A percentile compares a stretch with the other conserved stretches of the same genome.
phyloP scores from a whole-genome alignment of 2,888 invertebrate species.

The Drosophila demipolita region DNA sequence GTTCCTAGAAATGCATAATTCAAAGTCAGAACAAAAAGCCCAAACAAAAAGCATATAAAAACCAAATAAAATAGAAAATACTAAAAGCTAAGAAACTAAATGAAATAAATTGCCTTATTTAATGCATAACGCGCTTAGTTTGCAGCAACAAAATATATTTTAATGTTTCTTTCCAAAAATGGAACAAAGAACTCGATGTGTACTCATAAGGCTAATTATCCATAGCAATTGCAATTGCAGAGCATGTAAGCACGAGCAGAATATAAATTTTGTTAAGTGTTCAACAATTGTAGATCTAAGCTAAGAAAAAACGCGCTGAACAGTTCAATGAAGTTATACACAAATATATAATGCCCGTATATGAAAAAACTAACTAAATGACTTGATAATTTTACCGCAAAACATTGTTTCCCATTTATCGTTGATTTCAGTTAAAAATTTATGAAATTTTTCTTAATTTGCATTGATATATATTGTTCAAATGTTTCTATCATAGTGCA shows the following conservation, averaged over 20 bases:
- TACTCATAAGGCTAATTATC: slow-evolving; percentile 46
- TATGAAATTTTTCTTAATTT: slow-evolving; percentile 33
- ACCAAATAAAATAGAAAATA: slow-evolving; percentile 6
- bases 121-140: slow-evolving; percentile 73
- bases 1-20: slow-evolving; percentile 66
- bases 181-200: slow-evolving; percentile 44
- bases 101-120: slow-evolving; percentile 70
- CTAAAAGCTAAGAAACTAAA: slow-evolving; percentile 12
- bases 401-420: slow-evolving; percentile 3
- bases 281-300: slow-evolving; percentile 53
- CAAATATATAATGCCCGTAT: slow-evolving; percentile 39
- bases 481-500: slow-evolving; percentile 81
- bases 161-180: slow-evolving; percentile 35
- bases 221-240: slow-evolving; percentile 30
- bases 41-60: slow-evolving; percentile 12
- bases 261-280: slow-evolving; percentile 43
- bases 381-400: slow-evolving; percentile 15
- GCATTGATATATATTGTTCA: slow-evolving; percentile 62
- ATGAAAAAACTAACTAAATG: slow-evolving; percentile 30
- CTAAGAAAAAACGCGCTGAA: slow-evolving; percentile 45
- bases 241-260: slow-evolving; percentile 39
- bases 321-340: slow-evolving; percentile 55
- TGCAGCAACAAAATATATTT: slow-evolving; percentile 63
- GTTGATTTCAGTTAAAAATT: slow-evolving; percentile 27
- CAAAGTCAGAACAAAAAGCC: slow-evolving; percentile 27